phyloP scores from a whole-genome alignment of 2,113 vertebrate species.

The Megaceryle torquata region DNA sequence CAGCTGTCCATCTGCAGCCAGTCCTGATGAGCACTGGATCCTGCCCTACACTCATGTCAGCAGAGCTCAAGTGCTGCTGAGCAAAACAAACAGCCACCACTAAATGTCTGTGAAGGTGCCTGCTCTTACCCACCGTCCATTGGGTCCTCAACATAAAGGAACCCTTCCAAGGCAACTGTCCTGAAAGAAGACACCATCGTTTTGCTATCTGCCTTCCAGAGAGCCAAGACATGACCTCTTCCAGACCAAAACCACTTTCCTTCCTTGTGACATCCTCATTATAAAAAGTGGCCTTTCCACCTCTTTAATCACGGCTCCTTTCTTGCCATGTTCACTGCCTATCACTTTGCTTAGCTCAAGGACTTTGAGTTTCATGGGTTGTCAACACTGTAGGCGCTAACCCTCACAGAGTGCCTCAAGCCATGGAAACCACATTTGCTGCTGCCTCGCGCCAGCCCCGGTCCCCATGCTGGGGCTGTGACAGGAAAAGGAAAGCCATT shows the following conservation, averaged over 20 bases:
- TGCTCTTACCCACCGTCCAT: background rate
- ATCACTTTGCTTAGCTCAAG: background rate
- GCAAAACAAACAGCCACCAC: background rate
- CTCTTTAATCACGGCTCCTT: background rate
- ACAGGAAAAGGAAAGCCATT: background rate
- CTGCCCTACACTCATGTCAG: background rate
- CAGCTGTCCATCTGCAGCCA: background rate
- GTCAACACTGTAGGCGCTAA: background rate
- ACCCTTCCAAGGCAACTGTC: background rate
- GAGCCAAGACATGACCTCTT: background rate
- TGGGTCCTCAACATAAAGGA: background rate
- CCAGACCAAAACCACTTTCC: background rate
- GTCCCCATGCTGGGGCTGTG: background rate
- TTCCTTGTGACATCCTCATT: background rate
- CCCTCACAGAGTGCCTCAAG: rapidly evolving
- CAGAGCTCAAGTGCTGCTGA: background rate
- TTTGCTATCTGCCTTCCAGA: background rate
- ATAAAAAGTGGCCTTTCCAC: background rate
- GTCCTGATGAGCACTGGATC: background rate
- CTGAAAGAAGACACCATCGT: background rate
- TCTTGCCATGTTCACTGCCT: background rate
- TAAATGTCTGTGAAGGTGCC: background rate
- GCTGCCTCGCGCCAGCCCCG: rapidly evolving
- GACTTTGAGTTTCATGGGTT: background rate
- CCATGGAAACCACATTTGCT: background rate